These are phyloP conservation scores for Arenicola marina DNA, from an alignment of 2,888 invertebrate species.

Conservation along the genomic window DNA sequence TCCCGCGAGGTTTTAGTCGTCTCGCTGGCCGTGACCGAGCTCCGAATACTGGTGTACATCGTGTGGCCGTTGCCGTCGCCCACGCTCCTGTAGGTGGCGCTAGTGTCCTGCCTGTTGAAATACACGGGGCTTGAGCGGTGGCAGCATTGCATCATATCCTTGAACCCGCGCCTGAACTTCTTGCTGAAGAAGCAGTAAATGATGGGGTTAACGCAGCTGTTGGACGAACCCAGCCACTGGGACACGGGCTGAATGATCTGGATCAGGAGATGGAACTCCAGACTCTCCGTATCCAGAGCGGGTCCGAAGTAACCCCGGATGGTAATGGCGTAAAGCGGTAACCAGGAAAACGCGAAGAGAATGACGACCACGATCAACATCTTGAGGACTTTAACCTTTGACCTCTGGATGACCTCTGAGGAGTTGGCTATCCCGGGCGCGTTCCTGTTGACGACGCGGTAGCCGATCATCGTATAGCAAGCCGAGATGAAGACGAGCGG, in stretches of 20 bases:
- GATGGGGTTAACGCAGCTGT: slow-evolving; percentile 94
- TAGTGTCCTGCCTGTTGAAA: slow-evolving; percentile 5
- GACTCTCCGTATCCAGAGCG: slow-evolving; percentile 9
- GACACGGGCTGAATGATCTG: slow-evolving; percentile 77
- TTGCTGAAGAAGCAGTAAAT: slow-evolving; percentile 94
- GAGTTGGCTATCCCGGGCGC: slow-evolving; percentile 78
- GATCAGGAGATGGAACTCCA: slow-evolving; percentile 22
- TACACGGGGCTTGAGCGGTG: background rate
- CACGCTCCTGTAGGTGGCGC: slow-evolving; percentile 3
- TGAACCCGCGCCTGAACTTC: slow-evolving; percentile 86
- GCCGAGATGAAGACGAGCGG: slow-evolving; percentile 88
- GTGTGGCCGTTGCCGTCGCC: background rate
- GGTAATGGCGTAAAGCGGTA: slow-evolving; percentile 87
- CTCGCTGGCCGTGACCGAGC: background rate
- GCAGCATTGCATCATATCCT: slow-evolving; percentile 4
- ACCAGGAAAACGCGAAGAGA: slow-evolving; percentile 90
- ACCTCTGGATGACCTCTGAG: slow-evolving; percentile 69
- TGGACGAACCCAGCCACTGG: slow-evolving; percentile 90
- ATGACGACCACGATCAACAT: slow-evolving; percentile 93
- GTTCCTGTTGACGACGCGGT: slow-evolving; percentile 72
- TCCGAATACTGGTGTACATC: background rate
- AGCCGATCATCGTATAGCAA: slow-evolving; percentile 84
- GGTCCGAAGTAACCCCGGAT: slow-evolving; percentile 82
- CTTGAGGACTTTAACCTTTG: slow-evolving; percentile 91
- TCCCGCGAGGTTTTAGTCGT: no score